Percentiles rank a stretch among this genome's conserved stretches.
Evolutionary conservation across 1,140 invertebrate species (phyloP).

Genomic region (Nylanderia fulva): DNA sequence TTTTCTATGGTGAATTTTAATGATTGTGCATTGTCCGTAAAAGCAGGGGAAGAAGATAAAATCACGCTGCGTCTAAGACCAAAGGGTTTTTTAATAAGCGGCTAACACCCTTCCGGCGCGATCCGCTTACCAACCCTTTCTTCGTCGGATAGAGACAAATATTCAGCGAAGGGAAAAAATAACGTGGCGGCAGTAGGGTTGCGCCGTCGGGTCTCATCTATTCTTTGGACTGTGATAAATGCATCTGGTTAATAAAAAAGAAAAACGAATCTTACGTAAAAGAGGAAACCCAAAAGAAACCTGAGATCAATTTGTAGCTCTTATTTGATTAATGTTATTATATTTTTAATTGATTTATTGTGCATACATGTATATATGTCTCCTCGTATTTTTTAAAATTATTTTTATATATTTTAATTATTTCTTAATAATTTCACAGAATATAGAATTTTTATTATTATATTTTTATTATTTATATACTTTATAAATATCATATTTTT

Average conservation of each 20-base stretch:
- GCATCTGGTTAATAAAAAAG: constrained; percentile 72
- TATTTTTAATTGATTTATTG: constrained; percentile 5
- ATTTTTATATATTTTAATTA: background rate
- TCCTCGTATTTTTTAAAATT: background rate
- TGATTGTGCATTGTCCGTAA: constrained; percentile 73
- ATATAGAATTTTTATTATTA: background rate
- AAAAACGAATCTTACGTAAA: constrained; percentile 20
- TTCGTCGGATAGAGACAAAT: constrained; percentile 73
- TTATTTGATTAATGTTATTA: constrained; percentile 27
- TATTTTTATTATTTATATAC: background rate
- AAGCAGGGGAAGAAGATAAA: constrained; percentile 68
- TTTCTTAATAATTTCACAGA: too few relatives aligned
- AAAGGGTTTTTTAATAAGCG: constrained; percentile 76
- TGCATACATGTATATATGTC: background rate
- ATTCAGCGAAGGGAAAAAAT: constrained; percentile 73
- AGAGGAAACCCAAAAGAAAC: constrained; percentile 34
- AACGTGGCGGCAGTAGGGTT: constrained; percentile 62
- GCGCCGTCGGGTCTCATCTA: constrained; percentile 64
- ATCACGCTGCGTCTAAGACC: constrained; percentile 61
- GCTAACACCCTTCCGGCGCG: constrained; percentile 71
- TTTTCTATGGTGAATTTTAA: constrained; percentile 63
- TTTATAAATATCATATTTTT: background rate
- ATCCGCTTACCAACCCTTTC: constrained; percentile 75
- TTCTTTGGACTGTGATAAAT: constrained; percentile 74
- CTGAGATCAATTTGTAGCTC: constrained; percentile 42